Evolutionary conservation across 2,888 invertebrate genomes (phyloP).

Genomic region (Gryllus longicercus): DNA sequence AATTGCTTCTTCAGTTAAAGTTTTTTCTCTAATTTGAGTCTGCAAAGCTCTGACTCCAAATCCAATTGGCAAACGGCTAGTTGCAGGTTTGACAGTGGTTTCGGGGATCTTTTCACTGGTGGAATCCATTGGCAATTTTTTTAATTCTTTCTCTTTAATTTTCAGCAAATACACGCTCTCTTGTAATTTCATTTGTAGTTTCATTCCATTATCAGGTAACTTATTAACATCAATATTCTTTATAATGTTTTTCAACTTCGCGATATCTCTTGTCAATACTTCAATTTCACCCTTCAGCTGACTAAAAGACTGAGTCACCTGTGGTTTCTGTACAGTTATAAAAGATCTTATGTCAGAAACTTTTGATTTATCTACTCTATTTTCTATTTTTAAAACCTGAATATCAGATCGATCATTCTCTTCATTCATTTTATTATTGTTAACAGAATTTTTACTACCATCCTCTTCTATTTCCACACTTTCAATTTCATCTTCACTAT

Average conservation of each 20-base stretch:
- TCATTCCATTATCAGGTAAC: neutral
- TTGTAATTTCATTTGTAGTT: neutral
- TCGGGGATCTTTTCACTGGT: neutral
- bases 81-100: neutral
- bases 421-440: no score
- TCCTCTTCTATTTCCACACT: no score
- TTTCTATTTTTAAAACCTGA: no score
- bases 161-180: neutral
- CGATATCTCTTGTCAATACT: neutral
- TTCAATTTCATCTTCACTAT: neutral
- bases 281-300: neutral
- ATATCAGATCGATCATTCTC: no score
- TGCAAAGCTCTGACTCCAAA: slow-evolving; percentile 55
- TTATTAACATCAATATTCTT: neutral
- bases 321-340: neutral
- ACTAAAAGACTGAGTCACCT: neutral
- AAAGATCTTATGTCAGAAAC: neutral
- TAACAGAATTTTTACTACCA: no score
- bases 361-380: no score
- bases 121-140: neutral
- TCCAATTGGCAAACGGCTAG: neutral
- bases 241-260: neutral
- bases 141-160: neutral
- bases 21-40: slow-evolving; percentile 64
- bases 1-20: slow-evolving; percentile 67